Evolutionary conservation across 1,140 invertebrate species (phyloP), one percentile per base, ranked within the genome.

Genomic region (Copidosoma floridanum): DNA sequence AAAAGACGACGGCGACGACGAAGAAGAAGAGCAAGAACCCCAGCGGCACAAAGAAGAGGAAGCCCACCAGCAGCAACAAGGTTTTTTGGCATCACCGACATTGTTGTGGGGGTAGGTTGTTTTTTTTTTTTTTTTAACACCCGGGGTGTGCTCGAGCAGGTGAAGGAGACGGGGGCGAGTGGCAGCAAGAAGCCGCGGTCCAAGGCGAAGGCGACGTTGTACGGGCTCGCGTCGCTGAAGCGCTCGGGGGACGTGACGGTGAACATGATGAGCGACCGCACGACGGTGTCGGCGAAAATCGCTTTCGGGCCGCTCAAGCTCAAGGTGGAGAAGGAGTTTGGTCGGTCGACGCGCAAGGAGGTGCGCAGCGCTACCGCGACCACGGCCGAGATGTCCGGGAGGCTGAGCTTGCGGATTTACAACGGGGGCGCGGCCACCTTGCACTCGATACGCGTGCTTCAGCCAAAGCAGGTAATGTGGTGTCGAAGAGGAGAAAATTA

Each of bases 391-490:
- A 91, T 93, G 89, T 84, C 84, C 40, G 91, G 91, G 35, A 89
- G 88, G 78, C 76, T 93, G 46, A 91, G 85, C 65, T 79, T 93
- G 43, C 82, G 88, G 60, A 86, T 93, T n/a, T 80, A 88, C 43
- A 86, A 89, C 66, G 88, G 90, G 56, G 88, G 88, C 5, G 86
- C 85, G 14, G 89, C 90, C 26, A 88, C 89, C 35, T 77, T 93
- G 20, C 89, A 92, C 73, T 89, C 89, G 12, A 92, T 93, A 63
- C 88, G 87, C 67, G 91, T 93, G 52, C 81, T 90, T 46, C 90
- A 92, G 70, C 91, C 91, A 3, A 92, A 91, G 82, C 90, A 93
- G 84, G 90, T 92, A 82, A 65, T 66, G n/a, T n/a, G n/a, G n/a
- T n/a, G n/a, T n/a, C n/a, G n/a, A n/a, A n/a, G n/a, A n/a, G n/a